Conservation (phyloP, 2,113 vertebrate species). For the Tetraodon nigroviridis region DNA sequence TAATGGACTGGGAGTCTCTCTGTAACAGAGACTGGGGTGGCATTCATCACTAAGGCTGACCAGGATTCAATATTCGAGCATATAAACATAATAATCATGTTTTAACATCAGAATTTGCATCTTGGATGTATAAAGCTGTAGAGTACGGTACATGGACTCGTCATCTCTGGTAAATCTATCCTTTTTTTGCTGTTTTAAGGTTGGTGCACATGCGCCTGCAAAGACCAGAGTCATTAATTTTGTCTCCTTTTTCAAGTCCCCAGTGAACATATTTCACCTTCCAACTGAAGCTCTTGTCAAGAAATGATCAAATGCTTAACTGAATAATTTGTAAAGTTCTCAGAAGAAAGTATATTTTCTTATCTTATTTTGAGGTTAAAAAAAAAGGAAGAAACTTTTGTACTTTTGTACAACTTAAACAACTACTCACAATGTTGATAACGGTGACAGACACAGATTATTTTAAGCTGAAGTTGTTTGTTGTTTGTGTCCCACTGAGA, state of each 20-base stretch:
- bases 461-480: background rate
- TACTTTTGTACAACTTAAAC: too few relatives aligned
- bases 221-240: background rate
- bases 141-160: background rate
- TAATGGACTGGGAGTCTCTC: conserved; percentile 12
- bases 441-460: background rate
- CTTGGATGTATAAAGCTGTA: background rate
- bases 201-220: background rate
- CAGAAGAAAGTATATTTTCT: background rate
- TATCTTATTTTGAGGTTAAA: background rate
- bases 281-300: conserved; percentile 6
- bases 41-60: conserved; percentile 47
- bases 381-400: too few relatives aligned
- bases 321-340: conserved; percentile 5
- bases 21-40: conserved; percentile 34
- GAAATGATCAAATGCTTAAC: too few relatives aligned
- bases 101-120: conserved; percentile 21
- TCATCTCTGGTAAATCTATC: background rate
- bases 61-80: conserved; percentile 51
- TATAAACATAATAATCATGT: conserved; percentile 55
- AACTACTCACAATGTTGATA: background rate
- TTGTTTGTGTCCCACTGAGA: background rate
- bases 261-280: conserved; percentile 9
- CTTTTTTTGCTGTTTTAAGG: conserved; percentile 1
- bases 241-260: background rate